Percentiles rank a stretch among this genome's conserved stretches.
These are phyloP conservation scores for Frankliniella intonsa DNA, from an alignment of 2,888 invertebrate genomes.

Conservation along the genomic window DNA sequence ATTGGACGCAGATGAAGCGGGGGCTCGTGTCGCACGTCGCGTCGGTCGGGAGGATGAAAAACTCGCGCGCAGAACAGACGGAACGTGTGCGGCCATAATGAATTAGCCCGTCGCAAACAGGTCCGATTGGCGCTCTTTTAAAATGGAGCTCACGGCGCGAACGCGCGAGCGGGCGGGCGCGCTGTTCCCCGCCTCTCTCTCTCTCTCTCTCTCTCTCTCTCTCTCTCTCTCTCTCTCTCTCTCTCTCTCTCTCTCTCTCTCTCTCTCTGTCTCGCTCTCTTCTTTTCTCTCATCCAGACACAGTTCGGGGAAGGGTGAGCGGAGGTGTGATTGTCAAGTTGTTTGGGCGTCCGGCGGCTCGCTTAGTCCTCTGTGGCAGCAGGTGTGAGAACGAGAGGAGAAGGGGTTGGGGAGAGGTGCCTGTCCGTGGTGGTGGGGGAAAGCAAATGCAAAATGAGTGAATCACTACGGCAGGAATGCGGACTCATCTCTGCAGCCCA, in stretches of 20 bases:
- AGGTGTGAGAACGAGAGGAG: neutral
- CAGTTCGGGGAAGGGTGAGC: neutral
- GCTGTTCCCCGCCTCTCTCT: neutral
- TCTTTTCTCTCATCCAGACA: neutral
- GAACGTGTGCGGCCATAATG: no score
- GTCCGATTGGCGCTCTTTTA: no score
- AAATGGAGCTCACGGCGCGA: no score
- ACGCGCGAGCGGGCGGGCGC: neutral
- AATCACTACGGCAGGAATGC: neutral
- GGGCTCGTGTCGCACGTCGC: no score
- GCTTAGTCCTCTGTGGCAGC: neutral
- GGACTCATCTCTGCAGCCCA: neutral
- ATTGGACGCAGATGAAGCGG: no score
- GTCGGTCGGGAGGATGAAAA: no score
- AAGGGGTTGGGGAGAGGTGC: neutral
- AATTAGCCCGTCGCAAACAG: no score
- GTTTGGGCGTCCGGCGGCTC: neutral
- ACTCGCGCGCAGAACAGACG: no score
- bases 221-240: constrained; percentile 1
- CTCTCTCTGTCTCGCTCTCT: neutral
- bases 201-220: constrained; percentile 1
- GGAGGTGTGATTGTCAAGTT: neutral
- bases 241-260: neutral
- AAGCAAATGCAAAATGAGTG: neutral
- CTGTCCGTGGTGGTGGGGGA: no score